Base-by-base conservation (phyloP, 2,113 vertebrate species). In the Serinus canaria region DNA sequence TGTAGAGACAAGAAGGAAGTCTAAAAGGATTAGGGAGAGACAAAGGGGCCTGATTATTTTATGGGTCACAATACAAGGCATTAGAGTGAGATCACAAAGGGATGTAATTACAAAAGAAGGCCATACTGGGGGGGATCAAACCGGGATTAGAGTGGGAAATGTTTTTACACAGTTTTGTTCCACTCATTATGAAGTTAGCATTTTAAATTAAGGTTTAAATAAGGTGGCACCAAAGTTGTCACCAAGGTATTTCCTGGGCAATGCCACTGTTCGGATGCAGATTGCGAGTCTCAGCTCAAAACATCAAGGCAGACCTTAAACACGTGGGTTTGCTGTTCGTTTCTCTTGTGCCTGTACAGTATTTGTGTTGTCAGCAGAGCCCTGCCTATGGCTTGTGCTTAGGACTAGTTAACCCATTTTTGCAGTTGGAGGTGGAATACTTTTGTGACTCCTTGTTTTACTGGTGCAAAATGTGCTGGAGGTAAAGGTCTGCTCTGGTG, bases 61-160 rank as follows among this genome's bases (percentile, higher is more conserved):
- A 96, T 97, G 97, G 97, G 97, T 97, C 97, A 97, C 96, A 96
- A 97, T 96, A 94, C 95, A 96, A 95, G 96, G 97, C 96, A 97
- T 97, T 97, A 97, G 95, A 95, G 93, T 68, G 87, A 91, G 89
- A 96, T 96, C 97, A 97, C 97, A 97, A 97, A 97, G 94, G 96
- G 96, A 96, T 96, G 94, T 97, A 97, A 97, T 97, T 97, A 97
- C 96, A 96, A 97, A 97, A 97, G 96, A 97, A 97, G 93, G 94
- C 95, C 92, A 89, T 96, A 95, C 86, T 95, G 95, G 93, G 92
- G 87, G 95, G 96, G 87, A 96, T 96, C 97, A 96, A 87, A 87
- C 96, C 72, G 55, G 95, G 96, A 96, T 96, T 96, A 96, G 95
- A 96, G 95, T 95, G 91, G 90, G 95, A 97, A 96, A 96, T 96